Conservation (phyloP, 2,113 vertebrate species). For the Nettapus auritus region DNA sequence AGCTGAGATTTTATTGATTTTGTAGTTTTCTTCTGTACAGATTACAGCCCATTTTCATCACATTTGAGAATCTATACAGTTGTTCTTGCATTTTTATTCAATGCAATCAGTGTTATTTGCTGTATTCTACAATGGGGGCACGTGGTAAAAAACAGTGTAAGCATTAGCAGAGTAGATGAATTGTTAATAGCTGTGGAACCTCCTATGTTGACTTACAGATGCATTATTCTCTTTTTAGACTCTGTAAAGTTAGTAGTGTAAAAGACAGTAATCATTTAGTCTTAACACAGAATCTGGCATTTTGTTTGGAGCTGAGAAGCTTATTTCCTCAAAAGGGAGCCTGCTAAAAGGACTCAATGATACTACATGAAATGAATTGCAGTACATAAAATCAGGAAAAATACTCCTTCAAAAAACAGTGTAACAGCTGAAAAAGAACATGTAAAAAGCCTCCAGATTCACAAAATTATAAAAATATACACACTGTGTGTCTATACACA, state of each 20-base stretch:
- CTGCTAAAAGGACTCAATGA: neutral
- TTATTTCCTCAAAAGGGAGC: slow-evolving; percentile 21
- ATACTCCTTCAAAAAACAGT: neutral
- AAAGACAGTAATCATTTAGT: slow-evolving; percentile 52
- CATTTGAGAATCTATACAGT: slow-evolving; percentile 24
- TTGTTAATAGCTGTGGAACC: slow-evolving; percentile 13
- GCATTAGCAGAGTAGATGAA: slow-evolving; percentile 35
- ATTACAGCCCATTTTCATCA: slow-evolving; percentile 47
- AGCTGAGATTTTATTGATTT: slow-evolving; percentile 43
- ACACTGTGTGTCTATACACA: neutral
- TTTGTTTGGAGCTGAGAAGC: slow-evolving; percentile 1
- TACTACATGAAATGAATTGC: neutral
- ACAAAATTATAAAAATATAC: neutral
- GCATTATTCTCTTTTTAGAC: slow-evolving; percentile 49
- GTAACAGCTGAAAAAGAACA: neutral
- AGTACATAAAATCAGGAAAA: neutral
- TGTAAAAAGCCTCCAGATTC: neutral
- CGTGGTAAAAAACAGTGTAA: slow-evolving; percentile 8
- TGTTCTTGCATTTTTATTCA: slow-evolving; percentile 5
- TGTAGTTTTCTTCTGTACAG: slow-evolving; percentile 2
- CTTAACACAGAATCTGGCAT: slow-evolving; percentile 10
- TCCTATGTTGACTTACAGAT: slow-evolving; percentile 33
- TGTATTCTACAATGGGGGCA: neutral
- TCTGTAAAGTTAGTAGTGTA: slow-evolving; percentile 46
- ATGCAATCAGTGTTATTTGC: neutral